phyloP scores from a whole-genome alignment of 2,888 invertebrate species.

The Petrophora chlorosata region DNA sequence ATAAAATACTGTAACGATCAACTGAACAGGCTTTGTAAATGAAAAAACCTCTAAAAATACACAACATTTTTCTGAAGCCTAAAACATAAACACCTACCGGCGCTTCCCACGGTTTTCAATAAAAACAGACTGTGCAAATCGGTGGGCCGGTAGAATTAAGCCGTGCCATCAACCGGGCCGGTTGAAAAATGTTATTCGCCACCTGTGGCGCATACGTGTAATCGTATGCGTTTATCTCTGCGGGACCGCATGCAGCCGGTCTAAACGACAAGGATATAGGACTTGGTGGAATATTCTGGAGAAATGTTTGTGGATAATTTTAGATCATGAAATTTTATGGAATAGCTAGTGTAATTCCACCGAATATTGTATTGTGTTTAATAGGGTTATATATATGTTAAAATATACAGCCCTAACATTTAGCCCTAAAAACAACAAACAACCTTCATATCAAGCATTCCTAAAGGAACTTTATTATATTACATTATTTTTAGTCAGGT shows the following conservation, averaged over 20 bases:
- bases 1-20: neutral
- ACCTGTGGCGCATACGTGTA: slow-evolving; percentile 78
- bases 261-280: slow-evolving; percentile 53
- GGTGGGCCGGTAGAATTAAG: slow-evolving; percentile 71
- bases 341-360: too few species aligned
- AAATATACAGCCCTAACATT: too few species aligned
- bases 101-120: slow-evolving; percentile 69
- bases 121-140: slow-evolving; percentile 72
- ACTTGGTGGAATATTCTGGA: slow-evolving; percentile 14
- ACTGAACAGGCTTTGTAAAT: neutral
- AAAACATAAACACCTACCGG: slow-evolving; percentile 44
- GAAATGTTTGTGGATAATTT: neutral
- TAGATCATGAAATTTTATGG: too few species aligned
- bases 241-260: slow-evolving; percentile 65
- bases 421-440: too few species aligned
- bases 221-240: slow-evolving; percentile 82
- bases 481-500: too few species aligned
- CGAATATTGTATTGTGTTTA: too few species aligned
- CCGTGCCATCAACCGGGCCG: slow-evolving; percentile 59
- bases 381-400: too few species aligned
- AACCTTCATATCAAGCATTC: too few species aligned
- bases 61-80: slow-evolving; percentile 13
- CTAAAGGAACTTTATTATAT: too few species aligned
- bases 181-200: slow-evolving; percentile 83
- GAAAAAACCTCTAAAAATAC: slow-evolving; percentile 2